phyloP scores from a whole-genome alignment of 2,888 invertebrate species.

The Drosophila mimetica region DNA sequence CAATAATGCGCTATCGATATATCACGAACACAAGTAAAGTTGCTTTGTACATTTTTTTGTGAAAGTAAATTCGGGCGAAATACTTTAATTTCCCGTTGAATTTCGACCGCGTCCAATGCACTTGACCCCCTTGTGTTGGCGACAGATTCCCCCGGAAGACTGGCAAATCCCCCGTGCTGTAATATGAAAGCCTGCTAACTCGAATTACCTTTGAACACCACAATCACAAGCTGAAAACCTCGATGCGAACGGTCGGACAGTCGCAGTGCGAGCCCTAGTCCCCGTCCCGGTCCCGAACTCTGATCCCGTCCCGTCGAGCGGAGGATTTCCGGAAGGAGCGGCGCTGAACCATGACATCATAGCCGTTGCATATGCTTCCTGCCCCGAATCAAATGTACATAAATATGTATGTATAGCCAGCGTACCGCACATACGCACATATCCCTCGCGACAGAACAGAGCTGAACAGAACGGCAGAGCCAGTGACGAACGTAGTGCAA shows the following conservation, averaged over 20 bases:
- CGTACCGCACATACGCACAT: constrained; percentile 36
- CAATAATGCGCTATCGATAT: constrained; percentile 14
- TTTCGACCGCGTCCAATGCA: constrained; percentile 28
- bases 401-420: constrained; percentile 43
- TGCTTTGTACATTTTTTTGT: constrained; percentile 37
- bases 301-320: constrained; percentile 11
- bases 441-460: constrained; percentile 23
- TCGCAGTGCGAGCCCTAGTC: constrained; percentile 20
- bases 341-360: constrained; percentile 67
- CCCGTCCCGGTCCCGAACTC: not conserved
- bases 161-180: constrained; percentile 14
- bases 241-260: constrained; percentile 19
- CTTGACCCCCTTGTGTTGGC: constrained; percentile 9
- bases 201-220: constrained; percentile 23
- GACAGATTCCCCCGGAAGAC: constrained; percentile 8
- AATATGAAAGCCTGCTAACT: constrained; percentile 26
- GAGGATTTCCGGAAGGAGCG: constrained; percentile 28
- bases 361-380: constrained; percentile 61
- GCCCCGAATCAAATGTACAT: constrained; percentile 52
- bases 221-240: constrained; percentile 25
- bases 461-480: constrained; percentile 46
- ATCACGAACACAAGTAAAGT: constrained; percentile 21
- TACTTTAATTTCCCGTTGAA: constrained; percentile 25
- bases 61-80: constrained; percentile 35
- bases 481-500: constrained; percentile 64